Base-by-base conservation (phyloP, 2,797 vertebrate genomes). In the Xiphophorus birchmanni region DNA sequence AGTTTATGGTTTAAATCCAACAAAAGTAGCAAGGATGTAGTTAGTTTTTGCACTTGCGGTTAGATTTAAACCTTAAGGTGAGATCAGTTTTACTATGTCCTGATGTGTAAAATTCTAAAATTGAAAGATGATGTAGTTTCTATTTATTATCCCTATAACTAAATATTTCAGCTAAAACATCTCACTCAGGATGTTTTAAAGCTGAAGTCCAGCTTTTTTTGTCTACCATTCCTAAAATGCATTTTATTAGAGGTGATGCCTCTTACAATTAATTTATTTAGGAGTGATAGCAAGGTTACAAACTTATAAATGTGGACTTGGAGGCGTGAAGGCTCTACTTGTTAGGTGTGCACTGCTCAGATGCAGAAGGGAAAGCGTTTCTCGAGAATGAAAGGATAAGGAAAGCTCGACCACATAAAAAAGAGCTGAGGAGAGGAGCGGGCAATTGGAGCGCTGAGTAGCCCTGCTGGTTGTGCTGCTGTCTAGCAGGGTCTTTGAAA, bases 401-500 rank as follows among this genome's bases (percentile, higher is more conserved):
- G 87, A 89, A 93, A 94, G 87, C 93, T 87, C 56, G 86, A 83
- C 90, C 92, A 90, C 89, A 94, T 92, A 91, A 44, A 88, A 91
- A 80, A 60, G 80, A 91, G 89, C 86, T 45, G 90, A 87, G 84
- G 86, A 85, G 88, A 79, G 69, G 91, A 87, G 88, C 88, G 79
- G 88, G 92, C 88, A 89, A 87, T 87, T 83, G 87, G 87, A 91
- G 85, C 75, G 78, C 88, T 75, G 92, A 93, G 93, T 92, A 83
- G 91, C 86, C 91, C 86, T 86, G 89, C 88, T 91, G 92, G 80
- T 92, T 92, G 86, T 93, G 91, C 81, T 93, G 91, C 89, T 80
- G 93, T 90, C 89, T 86, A 83, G 88, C 83, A 78, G 91, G 90
- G 85, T 87, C 86, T 94, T 94, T 92, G 90, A 91, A 95, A 94